Base-by-base conservation (phyloP, 2,113 vertebrate species). In the Lophura nycthemera region DNA sequence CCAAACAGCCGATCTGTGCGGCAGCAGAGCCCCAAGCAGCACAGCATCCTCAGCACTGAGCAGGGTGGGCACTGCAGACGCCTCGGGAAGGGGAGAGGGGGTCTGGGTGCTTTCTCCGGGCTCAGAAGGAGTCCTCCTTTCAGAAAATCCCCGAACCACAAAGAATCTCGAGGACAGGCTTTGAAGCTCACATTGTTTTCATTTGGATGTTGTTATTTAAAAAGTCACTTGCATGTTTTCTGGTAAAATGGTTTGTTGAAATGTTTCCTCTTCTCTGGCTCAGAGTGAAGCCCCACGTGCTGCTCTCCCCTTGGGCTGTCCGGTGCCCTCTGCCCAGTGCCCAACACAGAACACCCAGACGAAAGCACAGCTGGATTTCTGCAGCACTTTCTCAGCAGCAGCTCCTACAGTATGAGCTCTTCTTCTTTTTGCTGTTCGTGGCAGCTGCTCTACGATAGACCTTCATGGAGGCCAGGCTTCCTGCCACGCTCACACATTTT, bases 121-220 rank as follows among this genome's bases (percentile, higher is more conserved):
- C 1, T 29, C 63, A 52, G 13, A 71, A 84, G 86, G 77, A 75
- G 57, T 1, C 0, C 2, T 27, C 30, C 65, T 66, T 84, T 52
- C 83, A 40, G 73, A 59, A 60, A 67, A 15, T 30, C 42, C 42
- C 1, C 5, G 69, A 83, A 42, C 52, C 70, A 75, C 70, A 83
- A 48, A 87, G 81, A 59, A 76, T 76, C 94, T 77, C 0, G 0
- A 73, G 89, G 71, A 73, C 0, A 18, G 45, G 1, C 84, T 96
- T 87, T 93, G 91, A 86, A 92, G 83, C n/a, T 38, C 91, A 87
- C 36, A 36, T 82, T 96, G 92, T 96, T 96, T 79, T 89, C 86
- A 86, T 93, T 72, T 92, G 66, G 89, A 70, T 72, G 70, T 73
- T 77, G 1, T 88, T 69, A 65, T 73, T 86, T 0, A 61, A 93